Evolutionary conservation across 2,888 invertebrate genomes (phyloP).

Genomic region (Drosophila aldrichi): DNA sequence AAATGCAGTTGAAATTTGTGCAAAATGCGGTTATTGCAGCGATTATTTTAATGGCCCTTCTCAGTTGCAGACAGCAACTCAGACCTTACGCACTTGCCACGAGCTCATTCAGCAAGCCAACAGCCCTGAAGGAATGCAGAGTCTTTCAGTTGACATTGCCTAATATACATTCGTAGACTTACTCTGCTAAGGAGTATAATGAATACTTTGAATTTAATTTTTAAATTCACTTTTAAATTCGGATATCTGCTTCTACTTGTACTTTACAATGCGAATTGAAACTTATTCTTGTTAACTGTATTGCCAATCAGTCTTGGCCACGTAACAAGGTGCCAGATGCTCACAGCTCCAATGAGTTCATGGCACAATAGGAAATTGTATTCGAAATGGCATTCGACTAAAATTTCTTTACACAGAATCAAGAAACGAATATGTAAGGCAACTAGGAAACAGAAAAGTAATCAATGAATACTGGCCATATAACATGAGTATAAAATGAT

Average conservation of each 20-base stretch:
- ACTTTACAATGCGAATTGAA: not conserved
- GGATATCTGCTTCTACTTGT: no score
- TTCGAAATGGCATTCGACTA: not conserved
- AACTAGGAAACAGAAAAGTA: no score
- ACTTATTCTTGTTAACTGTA: no score
- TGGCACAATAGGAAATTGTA: not conserved
- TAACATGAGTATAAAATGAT: no score
- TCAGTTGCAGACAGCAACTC: slow-evolving; percentile 54
- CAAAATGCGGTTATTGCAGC: slow-evolving; percentile 74
- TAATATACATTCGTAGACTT: no score
- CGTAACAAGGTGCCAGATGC: no score
- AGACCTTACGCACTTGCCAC: slow-evolving; percentile 56
- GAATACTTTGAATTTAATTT: not conserved
- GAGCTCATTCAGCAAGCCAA: slow-evolving; percentile 36
- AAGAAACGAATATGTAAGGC: not conserved
- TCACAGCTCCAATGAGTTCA: not conserved
- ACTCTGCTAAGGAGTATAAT: not conserved
- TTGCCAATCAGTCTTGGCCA: no score
- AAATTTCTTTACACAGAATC: not conserved
- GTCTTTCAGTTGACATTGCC: not conserved
- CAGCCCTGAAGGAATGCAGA: slow-evolving; percentile 17
- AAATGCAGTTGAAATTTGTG: slow-evolving; percentile 58
- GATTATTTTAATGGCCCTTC: slow-evolving; percentile 76
- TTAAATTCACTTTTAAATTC: no score
- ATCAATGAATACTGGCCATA: no score